A percentile compares a stretch with the other conserved stretches of the same genome.
phyloP scores from a whole-genome alignment of 2,113 vertebrate species.

The Chaenogobius annularis region DNA sequence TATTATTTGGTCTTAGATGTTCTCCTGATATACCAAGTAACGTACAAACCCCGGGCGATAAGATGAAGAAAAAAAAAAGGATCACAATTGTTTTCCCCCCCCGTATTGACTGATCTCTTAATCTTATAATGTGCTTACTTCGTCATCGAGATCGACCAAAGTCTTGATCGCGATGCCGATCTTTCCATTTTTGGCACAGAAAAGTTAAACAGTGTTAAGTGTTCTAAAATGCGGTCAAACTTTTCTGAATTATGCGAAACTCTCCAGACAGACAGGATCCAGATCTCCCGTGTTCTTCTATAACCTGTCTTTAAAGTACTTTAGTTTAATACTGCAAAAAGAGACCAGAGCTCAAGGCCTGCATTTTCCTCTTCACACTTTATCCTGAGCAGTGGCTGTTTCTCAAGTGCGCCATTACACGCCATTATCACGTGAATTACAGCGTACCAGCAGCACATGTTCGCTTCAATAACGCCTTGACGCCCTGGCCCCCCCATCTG shows the following conservation, averaged over 20 bases:
- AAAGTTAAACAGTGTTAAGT: too few relatives aligned
- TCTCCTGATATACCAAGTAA: too few relatives aligned
- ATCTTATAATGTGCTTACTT: too few relatives aligned
- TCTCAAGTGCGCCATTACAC: slow-evolving; percentile 59
- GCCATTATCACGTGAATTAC: slow-evolving; percentile 51
- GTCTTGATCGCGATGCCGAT: too few relatives aligned
- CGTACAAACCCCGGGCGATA: too few relatives aligned
- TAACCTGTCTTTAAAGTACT: slow-evolving; percentile 10
- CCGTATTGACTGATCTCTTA: too few relatives aligned
- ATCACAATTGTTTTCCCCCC: too few relatives aligned
- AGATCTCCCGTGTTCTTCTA: background rate
- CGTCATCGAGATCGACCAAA: too few relatives aligned
- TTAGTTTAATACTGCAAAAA: slow-evolving; percentile 31
- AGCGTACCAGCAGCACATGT: slow-evolving; percentile 43
- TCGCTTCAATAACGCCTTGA: slow-evolving; percentile 42
- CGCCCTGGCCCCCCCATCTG: slow-evolving; percentile 46
- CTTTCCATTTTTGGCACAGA: too few relatives aligned
- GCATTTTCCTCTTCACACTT: slow-evolving; percentile 52
- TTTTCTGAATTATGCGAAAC: background rate
- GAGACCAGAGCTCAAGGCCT: slow-evolving; percentile 35
- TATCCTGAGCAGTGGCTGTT: slow-evolving; percentile 30
- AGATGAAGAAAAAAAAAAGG: too few relatives aligned
- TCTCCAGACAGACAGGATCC: background rate
- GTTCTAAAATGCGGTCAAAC: background rate
- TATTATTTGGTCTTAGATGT: background rate